These are phyloP conservation scores for Tylochromis polylepis DNA, from an alignment of 2,113 vertebrate genomes.

Conservation along the genomic window DNA sequence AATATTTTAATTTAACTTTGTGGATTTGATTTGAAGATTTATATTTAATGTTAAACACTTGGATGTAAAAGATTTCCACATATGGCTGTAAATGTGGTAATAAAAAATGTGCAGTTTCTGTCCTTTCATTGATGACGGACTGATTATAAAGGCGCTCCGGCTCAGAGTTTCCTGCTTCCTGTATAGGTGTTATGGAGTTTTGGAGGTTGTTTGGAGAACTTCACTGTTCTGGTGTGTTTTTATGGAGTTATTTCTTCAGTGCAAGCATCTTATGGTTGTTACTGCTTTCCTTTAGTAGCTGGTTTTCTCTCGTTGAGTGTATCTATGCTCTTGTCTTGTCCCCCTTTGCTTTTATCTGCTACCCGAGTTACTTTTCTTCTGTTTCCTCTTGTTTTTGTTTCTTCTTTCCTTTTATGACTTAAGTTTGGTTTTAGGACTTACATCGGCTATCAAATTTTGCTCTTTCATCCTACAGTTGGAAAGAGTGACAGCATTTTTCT, in stretches of 20 bases:
- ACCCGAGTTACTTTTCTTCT: neutral
- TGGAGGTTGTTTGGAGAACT: neutral
- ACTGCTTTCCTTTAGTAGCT: neutral
- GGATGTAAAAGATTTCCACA: neutral
- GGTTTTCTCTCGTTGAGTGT: neutral
- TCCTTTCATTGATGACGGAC: neutral
- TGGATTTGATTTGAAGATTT: neutral
- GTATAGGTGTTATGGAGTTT: neutral
- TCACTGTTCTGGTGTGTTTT: neutral
- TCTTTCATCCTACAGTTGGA: neutral
- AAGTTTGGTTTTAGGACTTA: neutral
- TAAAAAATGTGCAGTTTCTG: neutral
- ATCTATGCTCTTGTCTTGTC: neutral
- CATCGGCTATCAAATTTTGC: neutral
- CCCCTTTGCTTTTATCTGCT: neutral
- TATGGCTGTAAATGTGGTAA: neutral
- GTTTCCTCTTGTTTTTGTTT: neutral
- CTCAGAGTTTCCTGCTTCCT: neutral
- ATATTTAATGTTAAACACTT: neutral
- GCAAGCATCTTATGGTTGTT: no score
- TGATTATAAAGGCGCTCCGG: neutral
- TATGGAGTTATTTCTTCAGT: neutral
- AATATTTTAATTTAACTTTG: neutral
- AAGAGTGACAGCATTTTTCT: neutral
- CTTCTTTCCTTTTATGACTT: neutral